phyloP scores from a whole-genome alignment of 2,797 vertebrate genomes.

The Notolepis coatsorum region DNA sequence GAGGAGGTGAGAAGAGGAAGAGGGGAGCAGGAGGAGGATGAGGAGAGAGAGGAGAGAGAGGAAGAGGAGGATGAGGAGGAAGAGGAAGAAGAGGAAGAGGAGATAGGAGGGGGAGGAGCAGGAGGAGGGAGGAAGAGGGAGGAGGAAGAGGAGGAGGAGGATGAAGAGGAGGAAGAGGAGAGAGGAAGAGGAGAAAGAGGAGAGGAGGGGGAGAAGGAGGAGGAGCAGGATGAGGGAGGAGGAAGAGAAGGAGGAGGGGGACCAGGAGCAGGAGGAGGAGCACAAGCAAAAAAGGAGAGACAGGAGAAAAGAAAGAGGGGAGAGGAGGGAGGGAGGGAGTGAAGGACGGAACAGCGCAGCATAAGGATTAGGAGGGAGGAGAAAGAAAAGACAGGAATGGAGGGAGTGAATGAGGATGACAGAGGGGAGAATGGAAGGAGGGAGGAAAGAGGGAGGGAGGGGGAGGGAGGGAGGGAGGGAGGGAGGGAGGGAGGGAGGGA shows the following conservation, averaged over 20 bases:
- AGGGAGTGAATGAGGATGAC: neutral
- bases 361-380: slow-evolving; percentile 38
- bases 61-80: neutral
- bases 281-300: neutral
- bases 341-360: slow-evolving; percentile 16
- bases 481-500: neutral
- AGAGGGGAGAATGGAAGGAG: slow-evolving; percentile 10
- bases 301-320: neutral
- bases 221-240: neutral
- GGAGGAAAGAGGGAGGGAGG: neutral
- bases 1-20: too few relatives aligned
- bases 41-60: neutral
- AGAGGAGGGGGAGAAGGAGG: neutral
- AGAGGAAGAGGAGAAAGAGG: neutral
- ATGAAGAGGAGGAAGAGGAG: neutral
- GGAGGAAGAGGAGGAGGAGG: neutral
- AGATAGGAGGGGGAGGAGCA: neutral
- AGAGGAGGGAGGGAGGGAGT: neutral
- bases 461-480: neutral
- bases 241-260: neutral
- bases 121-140: neutral
- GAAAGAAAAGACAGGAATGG: slow-evolving; percentile 17
- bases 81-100: neutral
- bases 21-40: neutral
- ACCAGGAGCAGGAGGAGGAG: too few relatives aligned